Conservation (phyloP, 1,140 invertebrate species). For the Cylas formicarius region DNA sequence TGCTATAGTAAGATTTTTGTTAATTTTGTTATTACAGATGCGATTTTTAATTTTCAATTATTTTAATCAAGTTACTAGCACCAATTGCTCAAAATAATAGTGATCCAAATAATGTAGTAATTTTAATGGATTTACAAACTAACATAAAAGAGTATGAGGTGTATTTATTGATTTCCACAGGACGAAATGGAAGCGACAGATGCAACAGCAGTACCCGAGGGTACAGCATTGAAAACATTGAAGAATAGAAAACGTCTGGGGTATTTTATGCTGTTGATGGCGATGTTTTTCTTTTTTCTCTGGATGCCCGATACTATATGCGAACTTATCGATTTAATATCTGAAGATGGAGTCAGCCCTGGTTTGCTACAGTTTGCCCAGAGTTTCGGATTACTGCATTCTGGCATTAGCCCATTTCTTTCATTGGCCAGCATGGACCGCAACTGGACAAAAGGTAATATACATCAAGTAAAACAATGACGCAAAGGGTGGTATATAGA, state of each 20-base stretch:
- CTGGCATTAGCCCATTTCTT: constrained; percentile 9
- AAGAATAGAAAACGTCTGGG: constrained; percentile 7
- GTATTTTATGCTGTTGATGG: constrained; percentile 14
- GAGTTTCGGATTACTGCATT: constrained; percentile 12
- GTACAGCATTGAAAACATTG: constrained; percentile 4
- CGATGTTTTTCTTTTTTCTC: constrained; percentile 7
- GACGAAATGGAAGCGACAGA: constrained; percentile 6
- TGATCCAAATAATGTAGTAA: no score
- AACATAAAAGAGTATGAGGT: no score
- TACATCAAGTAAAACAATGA: no score
- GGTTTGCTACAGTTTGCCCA: constrained; percentile 4
- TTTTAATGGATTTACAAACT: no score
- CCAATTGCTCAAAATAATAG: no score
- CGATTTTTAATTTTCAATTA: no score
- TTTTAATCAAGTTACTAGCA: no score
- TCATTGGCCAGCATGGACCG: constrained; percentile 13
- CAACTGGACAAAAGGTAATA: constrained; percentile 16
- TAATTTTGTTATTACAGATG: no score
- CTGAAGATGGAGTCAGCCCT: not conserved
- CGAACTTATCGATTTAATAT: not conserved
- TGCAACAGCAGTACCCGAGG: not conserved
- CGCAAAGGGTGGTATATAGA: no score
- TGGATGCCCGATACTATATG: constrained; percentile 11
- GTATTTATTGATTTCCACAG: no score
- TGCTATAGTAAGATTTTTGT: no score